These are phyloP conservation scores for Drosophila birchii DNA, from an alignment of 2,888 invertebrate species.

Conservation along the genomic window DNA sequence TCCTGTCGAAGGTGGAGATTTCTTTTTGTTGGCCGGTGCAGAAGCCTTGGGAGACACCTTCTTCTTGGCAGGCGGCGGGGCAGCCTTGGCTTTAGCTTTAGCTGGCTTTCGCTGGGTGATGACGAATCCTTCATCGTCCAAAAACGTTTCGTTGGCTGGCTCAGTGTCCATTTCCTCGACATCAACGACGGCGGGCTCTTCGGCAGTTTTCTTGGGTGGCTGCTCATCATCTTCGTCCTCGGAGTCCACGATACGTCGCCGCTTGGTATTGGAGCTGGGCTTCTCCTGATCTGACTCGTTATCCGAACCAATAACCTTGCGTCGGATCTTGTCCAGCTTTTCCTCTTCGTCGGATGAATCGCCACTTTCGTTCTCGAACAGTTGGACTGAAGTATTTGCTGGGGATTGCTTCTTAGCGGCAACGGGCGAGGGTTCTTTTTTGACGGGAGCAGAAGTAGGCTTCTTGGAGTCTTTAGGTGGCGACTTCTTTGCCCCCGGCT, in stretches of 20 bases:
- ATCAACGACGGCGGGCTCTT: slow-evolving; percentile 54
- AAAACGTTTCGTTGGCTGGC: slow-evolving; percentile 73
- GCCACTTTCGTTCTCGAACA: slow-evolving; percentile 73
- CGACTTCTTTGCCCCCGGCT: slow-evolving; percentile 38
- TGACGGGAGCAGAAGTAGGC: not conserved
- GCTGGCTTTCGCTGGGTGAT: slow-evolving; percentile 78
- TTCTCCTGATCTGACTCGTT: slow-evolving; percentile 56
- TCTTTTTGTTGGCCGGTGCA: slow-evolving; percentile 59
- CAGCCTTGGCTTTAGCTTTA: slow-evolving; percentile 29
- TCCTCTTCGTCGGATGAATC: slow-evolving; percentile 82
- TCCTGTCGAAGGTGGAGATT: slow-evolving; percentile 59
- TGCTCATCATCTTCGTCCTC: slow-evolving; percentile 81
- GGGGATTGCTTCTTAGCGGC: slow-evolving; percentile 40
- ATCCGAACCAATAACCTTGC: slow-evolving; percentile 70
- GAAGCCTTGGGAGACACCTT: slow-evolving; percentile 52
- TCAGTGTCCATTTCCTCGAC: slow-evolving; percentile 37
- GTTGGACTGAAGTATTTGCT: slow-evolving; percentile 74
- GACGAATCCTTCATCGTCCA: slow-evolving; percentile 83
- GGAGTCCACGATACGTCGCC: slow-evolving; percentile 82
- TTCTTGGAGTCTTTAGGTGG: slow-evolving; percentile 17
- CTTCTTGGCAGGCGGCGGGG: slow-evolving; percentile 41
- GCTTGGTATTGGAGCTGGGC: slow-evolving; percentile 54
- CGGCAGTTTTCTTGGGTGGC: slow-evolving; percentile 65
- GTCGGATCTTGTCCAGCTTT: slow-evolving; percentile 76
- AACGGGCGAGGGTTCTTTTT: not conserved